Percentiles rank a stretch among this genome's conserved stretches.
Conservation (phyloP, 2,113 vertebrate genomes). For the Tautogolabrus adspersus region DNA sequence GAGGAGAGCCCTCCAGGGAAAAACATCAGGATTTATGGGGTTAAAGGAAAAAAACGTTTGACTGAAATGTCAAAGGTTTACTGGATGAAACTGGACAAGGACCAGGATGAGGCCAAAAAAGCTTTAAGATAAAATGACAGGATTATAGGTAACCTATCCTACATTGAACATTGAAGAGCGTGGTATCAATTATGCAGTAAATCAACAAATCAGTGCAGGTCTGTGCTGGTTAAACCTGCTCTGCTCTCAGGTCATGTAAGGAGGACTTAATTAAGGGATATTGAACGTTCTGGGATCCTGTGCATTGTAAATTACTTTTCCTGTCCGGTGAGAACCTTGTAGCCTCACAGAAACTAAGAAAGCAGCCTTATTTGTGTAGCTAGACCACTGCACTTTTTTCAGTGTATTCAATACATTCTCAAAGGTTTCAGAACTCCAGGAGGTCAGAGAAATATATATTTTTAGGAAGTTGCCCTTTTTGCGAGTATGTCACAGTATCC, state of each 20-base stretch:
- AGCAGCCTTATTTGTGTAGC: background rate
- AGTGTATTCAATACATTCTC: background rate
- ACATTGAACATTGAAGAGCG: conserved; percentile 27
- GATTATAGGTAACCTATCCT: conserved; percentile 20
- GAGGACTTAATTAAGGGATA: conserved; percentile 40
- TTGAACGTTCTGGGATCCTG: conserved; percentile 15
- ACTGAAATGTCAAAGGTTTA: conserved; percentile 44
- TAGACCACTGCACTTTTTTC: background rate
- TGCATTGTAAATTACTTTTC: conserved; percentile 27
- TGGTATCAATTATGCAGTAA: conserved; percentile 53
- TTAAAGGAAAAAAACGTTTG: conserved; percentile 30
- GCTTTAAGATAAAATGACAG: background rate
- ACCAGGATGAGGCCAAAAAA: background rate
- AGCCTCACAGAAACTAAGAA: background rate
- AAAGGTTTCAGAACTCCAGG: background rate
- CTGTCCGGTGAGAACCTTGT: background rate
- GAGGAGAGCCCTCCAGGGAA: conserved; percentile 37
- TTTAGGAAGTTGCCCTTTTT: background rate
- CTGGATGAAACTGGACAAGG: background rate
- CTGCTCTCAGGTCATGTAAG: conserved; percentile 38
- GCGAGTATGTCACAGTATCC: background rate
- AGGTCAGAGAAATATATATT: conserved; percentile 3
- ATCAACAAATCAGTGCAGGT: conserved; percentile 49
- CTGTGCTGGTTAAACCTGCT: conserved; percentile 41
- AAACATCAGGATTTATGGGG: conserved; percentile 23